phyloP scores from a whole-genome alignment of 2,888 invertebrate genomes.

The Caenorhabditis drosophilae region DNA sequence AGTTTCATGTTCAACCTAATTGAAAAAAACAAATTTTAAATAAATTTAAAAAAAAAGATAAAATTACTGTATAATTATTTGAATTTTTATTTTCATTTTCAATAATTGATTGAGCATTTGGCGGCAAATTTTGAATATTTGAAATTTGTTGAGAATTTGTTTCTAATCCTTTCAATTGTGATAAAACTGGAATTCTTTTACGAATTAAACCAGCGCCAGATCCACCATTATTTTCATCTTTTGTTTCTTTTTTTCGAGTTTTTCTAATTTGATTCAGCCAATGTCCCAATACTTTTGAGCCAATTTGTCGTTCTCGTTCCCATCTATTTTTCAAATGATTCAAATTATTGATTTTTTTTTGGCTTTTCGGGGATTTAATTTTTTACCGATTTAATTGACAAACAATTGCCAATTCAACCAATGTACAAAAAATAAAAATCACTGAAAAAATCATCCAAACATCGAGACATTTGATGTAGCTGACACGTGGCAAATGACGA shows the following conservation, averaged over 20 bases:
- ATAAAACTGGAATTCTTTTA: constrained; percentile 50
- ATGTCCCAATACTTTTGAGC: constrained; percentile 67
- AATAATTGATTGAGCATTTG: background rate
- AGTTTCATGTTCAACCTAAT: constrained; percentile 35
- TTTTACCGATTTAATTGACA: constrained; percentile 62
- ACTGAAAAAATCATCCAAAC: constrained; percentile 68
- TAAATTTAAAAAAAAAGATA: background rate
- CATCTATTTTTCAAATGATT: too few species aligned
- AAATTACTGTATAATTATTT: constrained; percentile 24
- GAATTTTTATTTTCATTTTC: background rate
- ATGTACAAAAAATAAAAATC: constrained; percentile 67
- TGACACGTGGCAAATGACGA: constrained; percentile 68
- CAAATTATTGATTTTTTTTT: constrained; percentile 16
- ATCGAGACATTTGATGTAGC: constrained; percentile 68
- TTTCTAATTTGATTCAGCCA: constrained; percentile 68
- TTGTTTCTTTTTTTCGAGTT: constrained; percentile 60
- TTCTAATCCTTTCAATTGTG: constrained; percentile 21
- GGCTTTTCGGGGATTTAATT: background rate
- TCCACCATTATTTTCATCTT: constrained; percentile 38
- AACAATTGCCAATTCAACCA: constrained; percentile 68
- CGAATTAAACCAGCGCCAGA: constrained; percentile 28
- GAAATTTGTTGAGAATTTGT: background rate
- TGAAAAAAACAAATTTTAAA: constrained; percentile 1
- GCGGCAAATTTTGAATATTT: background rate
- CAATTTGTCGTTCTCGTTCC: constrained; percentile 68